Base-by-base conservation (phyloP, 2,888 invertebrate species). In the Junonia oenone region DNA sequence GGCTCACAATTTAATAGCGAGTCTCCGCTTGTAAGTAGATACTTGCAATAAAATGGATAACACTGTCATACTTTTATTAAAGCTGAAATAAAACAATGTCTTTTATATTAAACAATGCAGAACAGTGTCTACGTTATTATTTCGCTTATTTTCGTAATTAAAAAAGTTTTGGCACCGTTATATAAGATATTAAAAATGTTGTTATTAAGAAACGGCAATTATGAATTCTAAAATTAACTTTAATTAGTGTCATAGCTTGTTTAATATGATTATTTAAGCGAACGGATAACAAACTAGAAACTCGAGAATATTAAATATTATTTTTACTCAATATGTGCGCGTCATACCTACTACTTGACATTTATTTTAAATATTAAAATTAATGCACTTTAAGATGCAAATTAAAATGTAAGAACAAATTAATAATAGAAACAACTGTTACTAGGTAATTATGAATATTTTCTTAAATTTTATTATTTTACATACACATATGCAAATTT, bases 1-100 rank as follows among this genome's bases (percentile, higher is more conserved):
- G 72, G 68, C 71, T 69, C 19, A 55, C 51, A 55, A 55, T 60
- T 51, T 57, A 52, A 60, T 60, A 52, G 56, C 60, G 40, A 54
- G 55, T 47, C 46, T 58, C 47, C 53, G 47, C 45, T 48, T 22
- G 54, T 57, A 57, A 57, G 55, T 46, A 49, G 56, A 59, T 59
- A 59, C 45, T 55, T 51, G 59, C 47, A 43, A 47, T 54, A 40
- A 52, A 59, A 51, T 59, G 49, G 51, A 15, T 8, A 45, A 56
- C 50, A 43, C 37, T 48, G 55, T 51, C 51, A 51, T 38, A 45
- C 38, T 57, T 58, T 48, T 53, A 15, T 37, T 46, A 19, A 33
- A 33, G n/a, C n/a, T 33, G 4, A 33, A 33, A 33, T 33, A 33
- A 38, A 38, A 38, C 38, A 6, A 37, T 15, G 38, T 40, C 19